Evolutionary conservation across 2,888 invertebrate species (phyloP).

Genomic region (Ornithoptera priamus): DNA sequence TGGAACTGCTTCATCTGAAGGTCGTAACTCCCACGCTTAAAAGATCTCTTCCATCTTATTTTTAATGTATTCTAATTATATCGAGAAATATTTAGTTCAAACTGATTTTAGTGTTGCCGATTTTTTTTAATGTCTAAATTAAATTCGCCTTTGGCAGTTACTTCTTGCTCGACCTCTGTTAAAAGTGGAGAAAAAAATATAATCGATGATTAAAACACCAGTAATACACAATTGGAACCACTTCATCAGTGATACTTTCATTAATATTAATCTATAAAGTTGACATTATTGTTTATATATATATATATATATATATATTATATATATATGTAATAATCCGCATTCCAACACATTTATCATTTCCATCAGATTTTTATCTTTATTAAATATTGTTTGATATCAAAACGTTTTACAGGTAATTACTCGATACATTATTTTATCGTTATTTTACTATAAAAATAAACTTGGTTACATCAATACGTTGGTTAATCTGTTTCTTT

Average conservation of each 20-base stretch:
- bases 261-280: slow-evolving; percentile 3
- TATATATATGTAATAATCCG: slow-evolving; percentile 42
- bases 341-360: slow-evolving; percentile 46
- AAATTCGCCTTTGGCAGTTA: slow-evolving; percentile 27
- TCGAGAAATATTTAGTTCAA: slow-evolving; percentile 49
- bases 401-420: neutral
- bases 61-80: slow-evolving; percentile 67
- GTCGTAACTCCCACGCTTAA: slow-evolving; percentile 63
- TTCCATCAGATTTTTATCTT: slow-evolving; percentile 36
- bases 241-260: slow-evolving; percentile 4
- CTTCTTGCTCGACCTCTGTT: neutral
- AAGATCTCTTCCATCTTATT: slow-evolving; percentile 64
- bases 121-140: slow-evolving; percentile 10
- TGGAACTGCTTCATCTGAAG: slow-evolving; percentile 62
- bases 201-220: slow-evolving; percentile 35
- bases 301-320: slow-evolving; percentile 31
- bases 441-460: slow-evolving; percentile 1
- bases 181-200: neutral
- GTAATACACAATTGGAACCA: slow-evolving; percentile 33
- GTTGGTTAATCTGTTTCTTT: slow-evolving; percentile 39
- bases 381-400: slow-evolving; percentile 24
- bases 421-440: slow-evolving; percentile 10
- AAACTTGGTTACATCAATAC: slow-evolving; percentile 9
- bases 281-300: slow-evolving; percentile 29
- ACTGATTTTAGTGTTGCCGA: slow-evolving; percentile 48